Conservation (phyloP, 2,113 vertebrate genomes). For the Delphinapterus leucas region DNA sequence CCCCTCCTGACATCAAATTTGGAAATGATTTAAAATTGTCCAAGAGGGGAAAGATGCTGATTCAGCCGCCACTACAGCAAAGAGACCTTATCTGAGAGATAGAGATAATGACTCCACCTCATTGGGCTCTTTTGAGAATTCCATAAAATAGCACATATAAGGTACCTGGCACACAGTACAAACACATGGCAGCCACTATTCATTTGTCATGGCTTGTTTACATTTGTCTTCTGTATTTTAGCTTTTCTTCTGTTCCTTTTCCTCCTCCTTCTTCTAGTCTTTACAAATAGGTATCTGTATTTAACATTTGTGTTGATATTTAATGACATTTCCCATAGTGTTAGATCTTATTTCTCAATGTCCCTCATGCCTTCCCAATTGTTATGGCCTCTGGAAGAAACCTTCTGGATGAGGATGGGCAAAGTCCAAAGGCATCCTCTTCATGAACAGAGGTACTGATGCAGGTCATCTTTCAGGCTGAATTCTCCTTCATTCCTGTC, state of each 20-base stretch:
- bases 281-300: not conserved
- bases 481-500: not conserved
- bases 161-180: not conserved
- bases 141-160: not conserved
- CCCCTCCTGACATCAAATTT: not conserved
- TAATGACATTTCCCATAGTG: not conserved
- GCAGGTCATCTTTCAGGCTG: not conserved
- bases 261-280: not conserved
- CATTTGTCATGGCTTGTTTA: not conserved
- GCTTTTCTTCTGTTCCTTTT: not conserved
- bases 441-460: not conserved
- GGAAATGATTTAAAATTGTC: not conserved
- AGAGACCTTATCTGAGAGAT: not conserved
- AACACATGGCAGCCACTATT: not conserved
- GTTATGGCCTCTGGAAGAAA: not conserved
- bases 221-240: not conserved
- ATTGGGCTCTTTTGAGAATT: not conserved
- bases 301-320: not conserved
- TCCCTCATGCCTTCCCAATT: not conserved
- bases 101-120: not conserved
- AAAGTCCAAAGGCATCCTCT: not conserved
- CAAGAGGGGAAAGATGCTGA: not conserved
- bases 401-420: not conserved
- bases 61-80: not conserved
- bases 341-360: not conserved